Evolutionary conservation across 2,888 invertebrate species (phyloP), one percentile per base, ranked within the genome.

Genomic region (Caenorhabditis sp.): DNA sequence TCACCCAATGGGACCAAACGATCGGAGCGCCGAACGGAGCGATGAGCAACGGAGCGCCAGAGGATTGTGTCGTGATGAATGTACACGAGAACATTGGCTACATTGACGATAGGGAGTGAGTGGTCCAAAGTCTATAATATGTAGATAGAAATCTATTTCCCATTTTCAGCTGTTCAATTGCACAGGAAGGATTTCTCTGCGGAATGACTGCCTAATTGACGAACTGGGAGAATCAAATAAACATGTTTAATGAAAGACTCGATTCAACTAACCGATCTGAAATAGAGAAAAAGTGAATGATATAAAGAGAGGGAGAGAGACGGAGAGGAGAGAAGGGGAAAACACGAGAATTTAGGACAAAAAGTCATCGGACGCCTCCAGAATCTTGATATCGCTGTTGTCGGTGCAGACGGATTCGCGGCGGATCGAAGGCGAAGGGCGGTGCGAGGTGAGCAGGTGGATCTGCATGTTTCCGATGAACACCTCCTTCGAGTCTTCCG

Each of bases 301-400:
- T n/a, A n/a, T n/a, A n/a, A n/a, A n/a, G n/a, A 32, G 24, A 37
- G 24, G 50, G 52, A 53, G 9, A 30, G 30, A 30, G 6, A 30
- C 9, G 30, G 9, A 30, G 9, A 5, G 6, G 35, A 35, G 17
- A 32, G n/a, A 32, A 20, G 22, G 13, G n/a, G 30, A 52, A 52
- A 8, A 30, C 4, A 41, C 43, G 56, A 41, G 48, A 15, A 24
- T 27, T 55, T 66, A 77, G 1, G 77, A 50, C 50, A 77, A 22
- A 45, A 77, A 77, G 41, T 77, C 77, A 24, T 77, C 62, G 13
- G 77, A 72, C n/a, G 20, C 66, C 20, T 77, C 77, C n/a, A 72
- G 35, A 72, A 77, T 72, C 30, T 68, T 77, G 45, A 71, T 62
- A 26, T 68, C 77, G 26, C 56, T 68, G 50, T 77, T 72, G 22